A percentile compares a stretch with the other conserved stretches of the same genome.
These are phyloP conservation scores for Eulithis testata DNA, from an alignment of 2,888 invertebrate species.

Conservation along the genomic window DNA sequence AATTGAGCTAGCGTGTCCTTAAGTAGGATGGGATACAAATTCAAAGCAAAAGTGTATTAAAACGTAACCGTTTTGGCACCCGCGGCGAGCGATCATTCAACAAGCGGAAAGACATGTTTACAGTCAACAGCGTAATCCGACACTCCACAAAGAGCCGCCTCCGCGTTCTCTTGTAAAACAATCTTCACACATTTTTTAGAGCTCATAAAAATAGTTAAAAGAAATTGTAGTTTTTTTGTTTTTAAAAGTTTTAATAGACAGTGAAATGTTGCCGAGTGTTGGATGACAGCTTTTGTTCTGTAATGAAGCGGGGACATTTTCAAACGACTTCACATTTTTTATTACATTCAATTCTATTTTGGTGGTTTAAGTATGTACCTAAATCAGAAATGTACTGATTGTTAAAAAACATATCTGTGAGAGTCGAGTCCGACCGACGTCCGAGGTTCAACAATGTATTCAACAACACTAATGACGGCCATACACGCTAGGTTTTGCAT, in stretches of 20 bases:
- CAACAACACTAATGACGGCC: too few species aligned
- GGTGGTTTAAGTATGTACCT: constrained; percentile 44
- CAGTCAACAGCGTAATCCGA: constrained; percentile 78
- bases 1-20: constrained; percentile 3
- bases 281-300: constrained; percentile 83
- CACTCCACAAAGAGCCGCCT: constrained; percentile 81
- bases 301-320: constrained; percentile 80
- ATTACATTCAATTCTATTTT: constrained; percentile 75
- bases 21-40: constrained; percentile 37
- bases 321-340: constrained; percentile 73
- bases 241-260: constrained; percentile 74
- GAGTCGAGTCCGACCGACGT: too few species aligned
- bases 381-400: constrained; percentile 28
- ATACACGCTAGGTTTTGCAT: too few species aligned
- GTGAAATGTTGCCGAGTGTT: constrained; percentile 83
- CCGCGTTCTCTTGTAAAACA: constrained; percentile 79
- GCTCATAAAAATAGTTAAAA: constrained; percentile 83
- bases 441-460: too few species aligned
- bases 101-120: constrained; percentile 81
- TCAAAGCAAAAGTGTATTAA: constrained; percentile 40
- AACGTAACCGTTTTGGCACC: constrained; percentile 64
- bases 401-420: neutral
- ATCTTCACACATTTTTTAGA: constrained; percentile 82
- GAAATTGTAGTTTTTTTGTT: constrained; percentile 68
- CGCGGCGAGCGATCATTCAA: constrained; percentile 69